Base-by-base conservation (phyloP, 2,797 vertebrate species). In the Octomys mimax region DNA sequence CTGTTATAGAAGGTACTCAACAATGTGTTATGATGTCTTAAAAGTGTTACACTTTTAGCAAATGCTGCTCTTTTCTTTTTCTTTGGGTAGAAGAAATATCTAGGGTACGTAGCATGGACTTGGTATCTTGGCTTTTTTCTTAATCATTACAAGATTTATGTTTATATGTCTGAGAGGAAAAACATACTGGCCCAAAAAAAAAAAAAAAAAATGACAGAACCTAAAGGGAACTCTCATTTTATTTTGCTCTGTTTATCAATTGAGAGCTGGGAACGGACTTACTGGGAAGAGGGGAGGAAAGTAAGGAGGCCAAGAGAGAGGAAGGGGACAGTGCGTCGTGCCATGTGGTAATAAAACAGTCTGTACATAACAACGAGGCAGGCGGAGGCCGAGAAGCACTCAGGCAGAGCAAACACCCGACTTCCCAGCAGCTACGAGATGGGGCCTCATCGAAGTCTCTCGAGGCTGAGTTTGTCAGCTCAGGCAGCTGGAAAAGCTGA, bases 351-450 rank as follows among this genome's bases (percentile, higher is more conserved):
- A 97, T 97, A 97, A 97, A 98, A 97, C 94, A 93, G 96, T 98
- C 95, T 94, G 97, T 99, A 98, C 98, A 98, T 98, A 98, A 99
- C 98, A 99, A 99, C 96, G 46, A 97, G 77, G 96, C 98, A 98
- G 97, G 93, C 49, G 16, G 54, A 98, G 98, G 98, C 97, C 98
- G 97, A 39, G 97, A 95, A 97, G 97, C 97, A 97, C 98, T 99
- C 98, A 98, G 97, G 98, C 98, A 98, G 98, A 99, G 98, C 98
- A 99, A 99, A 99, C 97, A 99, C 97, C 98, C 99, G 98, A 99
- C 99, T 99, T 98, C 98, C 80, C 39, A 97, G 98, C 98, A 98
- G 98, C 91, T 94, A 92, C 98, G 97, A 98, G 98, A 98, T 98
- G 98, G 95, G 97, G 90, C 97, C 0, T 42, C 96, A 3, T 52